Evolutionary conservation across 2,113 vertebrate genomes (phyloP).

Genomic region (Orthonyx spaldingii): DNA sequence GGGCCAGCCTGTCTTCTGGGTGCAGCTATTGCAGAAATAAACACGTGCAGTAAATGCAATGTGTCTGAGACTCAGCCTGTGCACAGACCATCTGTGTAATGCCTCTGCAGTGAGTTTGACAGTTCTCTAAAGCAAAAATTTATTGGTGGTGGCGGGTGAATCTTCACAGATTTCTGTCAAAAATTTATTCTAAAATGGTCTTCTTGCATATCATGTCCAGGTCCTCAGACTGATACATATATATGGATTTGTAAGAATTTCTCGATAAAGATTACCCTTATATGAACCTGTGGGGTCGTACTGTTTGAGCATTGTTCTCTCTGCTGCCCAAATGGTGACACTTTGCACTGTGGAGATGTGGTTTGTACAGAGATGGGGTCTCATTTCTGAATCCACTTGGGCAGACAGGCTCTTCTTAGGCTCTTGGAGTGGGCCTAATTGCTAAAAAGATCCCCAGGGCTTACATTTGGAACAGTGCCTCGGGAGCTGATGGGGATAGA

Average conservation of each 20-base stretch:
- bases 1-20: background rate
- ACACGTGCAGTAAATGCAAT: background rate
- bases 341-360: background rate
- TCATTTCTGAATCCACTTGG: background rate
- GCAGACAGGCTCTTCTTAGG: background rate
- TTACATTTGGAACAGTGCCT: background rate
- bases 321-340: background rate
- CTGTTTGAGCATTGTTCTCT: background rate
- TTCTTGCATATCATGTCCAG: background rate
- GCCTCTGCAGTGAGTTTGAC: background rate
- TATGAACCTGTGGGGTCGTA: background rate
- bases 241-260: background rate
- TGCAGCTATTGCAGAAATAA: background rate
- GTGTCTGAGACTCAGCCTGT: background rate
- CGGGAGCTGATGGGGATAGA: fast-evolving
- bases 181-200: background rate
- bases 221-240: background rate
- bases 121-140: background rate
- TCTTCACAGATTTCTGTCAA: background rate
- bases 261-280: background rate
- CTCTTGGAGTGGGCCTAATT: background rate
- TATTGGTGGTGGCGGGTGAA: background rate
- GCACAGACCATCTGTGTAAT: background rate
- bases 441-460: background rate
- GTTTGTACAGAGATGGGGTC: background rate